Evolutionary conservation across 2,888 invertebrate genomes (phyloP), one percentile per base, ranked within the genome.

Genomic region (Poecilus cupreus): DNA sequence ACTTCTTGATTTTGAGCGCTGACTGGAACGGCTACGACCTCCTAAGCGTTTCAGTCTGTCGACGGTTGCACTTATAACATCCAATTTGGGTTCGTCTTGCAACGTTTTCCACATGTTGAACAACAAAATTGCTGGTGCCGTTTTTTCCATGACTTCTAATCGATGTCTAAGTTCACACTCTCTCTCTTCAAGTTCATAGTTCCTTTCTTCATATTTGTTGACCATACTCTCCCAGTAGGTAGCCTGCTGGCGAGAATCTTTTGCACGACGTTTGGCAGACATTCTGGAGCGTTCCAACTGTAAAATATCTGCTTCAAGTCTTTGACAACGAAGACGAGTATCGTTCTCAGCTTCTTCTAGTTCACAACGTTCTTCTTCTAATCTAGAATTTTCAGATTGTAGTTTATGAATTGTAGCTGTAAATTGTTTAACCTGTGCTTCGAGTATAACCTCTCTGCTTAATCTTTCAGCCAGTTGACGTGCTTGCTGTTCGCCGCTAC

Each of bases 341-440:
- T 94, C 94, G 90, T 94, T 94, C 89, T 94, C 94, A 26, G 94
- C 93, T 88, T 94, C 94, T 88, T 94, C 94, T 83, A 94, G 90
- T 88, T 94, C 94, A 86, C 94, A 93, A 87, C 93, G 92, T 86
- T 94, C 94, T 87, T 94, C 94, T 86, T 94, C 94, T 84, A 94
- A 88, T 84, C 90, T 89, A 81, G 91, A 91, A 88, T 94, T 93
- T 85, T 93, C 92, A 64, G 91, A 90, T 85, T 92, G 91, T 85
- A 94, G 90, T 86, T 91, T 91, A 83, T 90, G 89, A 72, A 94
- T 90, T n/a, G 89, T 88, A 77, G 90, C 88, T 0, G 87, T 87
- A 39, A 91, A 86, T 72, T 90, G 89, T 83, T 89, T 89, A 0
- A 91, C 88, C 82, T 91, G 87, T 49, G 89, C 88, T 78, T 89